phyloP scores from a whole-genome alignment of 2,888 invertebrate species.

The Nephrotoma flavescens region DNA sequence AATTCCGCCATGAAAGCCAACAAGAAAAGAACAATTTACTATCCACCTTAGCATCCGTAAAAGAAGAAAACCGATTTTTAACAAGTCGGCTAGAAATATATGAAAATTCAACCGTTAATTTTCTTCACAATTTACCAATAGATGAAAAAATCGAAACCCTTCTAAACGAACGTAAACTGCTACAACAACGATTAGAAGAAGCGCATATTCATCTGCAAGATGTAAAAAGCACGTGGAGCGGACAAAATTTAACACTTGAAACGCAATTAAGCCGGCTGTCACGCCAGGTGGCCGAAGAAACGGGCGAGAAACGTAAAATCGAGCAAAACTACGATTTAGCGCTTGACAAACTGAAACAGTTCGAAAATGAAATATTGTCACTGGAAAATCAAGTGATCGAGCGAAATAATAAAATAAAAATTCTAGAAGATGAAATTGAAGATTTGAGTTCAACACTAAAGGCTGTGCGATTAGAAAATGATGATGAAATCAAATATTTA shows the following conservation, averaged over 20 bases:
- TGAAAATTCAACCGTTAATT: slow-evolving; percentile 22
- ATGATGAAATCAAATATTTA: slow-evolving; percentile 38
- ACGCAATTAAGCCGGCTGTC: slow-evolving; percentile 78
- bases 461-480: slow-evolving; percentile 34
- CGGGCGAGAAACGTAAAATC: slow-evolving; percentile 60
- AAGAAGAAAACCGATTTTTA: slow-evolving; percentile 60
- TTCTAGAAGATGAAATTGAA: slow-evolving; percentile 58
- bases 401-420: slow-evolving; percentile 24
- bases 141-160: slow-evolving; percentile 42
- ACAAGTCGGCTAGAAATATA: slow-evolving; percentile 32
- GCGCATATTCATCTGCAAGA: slow-evolving; percentile 75
- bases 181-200: slow-evolving; percentile 69
- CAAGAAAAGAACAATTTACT: slow-evolving; percentile 53
- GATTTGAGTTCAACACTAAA: slow-evolving; percentile 51
- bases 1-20: slow-evolving; percentile 55
- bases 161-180: slow-evolving; percentile 45
- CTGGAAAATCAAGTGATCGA: not conserved
- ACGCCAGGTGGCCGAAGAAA: slow-evolving; percentile 72
- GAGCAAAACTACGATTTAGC: slow-evolving; percentile 52
- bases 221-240: slow-evolving; percentile 84
- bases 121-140: slow-evolving; percentile 4
- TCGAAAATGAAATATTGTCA: slow-evolving; percentile 21
- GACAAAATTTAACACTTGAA: slow-evolving; percentile 74
- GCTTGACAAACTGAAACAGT: slow-evolving; percentile 40
- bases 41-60: slow-evolving; percentile 53